Evolutionary conservation across 2,113 vertebrate species (phyloP).

Genomic region (Corvus cornix): DNA sequence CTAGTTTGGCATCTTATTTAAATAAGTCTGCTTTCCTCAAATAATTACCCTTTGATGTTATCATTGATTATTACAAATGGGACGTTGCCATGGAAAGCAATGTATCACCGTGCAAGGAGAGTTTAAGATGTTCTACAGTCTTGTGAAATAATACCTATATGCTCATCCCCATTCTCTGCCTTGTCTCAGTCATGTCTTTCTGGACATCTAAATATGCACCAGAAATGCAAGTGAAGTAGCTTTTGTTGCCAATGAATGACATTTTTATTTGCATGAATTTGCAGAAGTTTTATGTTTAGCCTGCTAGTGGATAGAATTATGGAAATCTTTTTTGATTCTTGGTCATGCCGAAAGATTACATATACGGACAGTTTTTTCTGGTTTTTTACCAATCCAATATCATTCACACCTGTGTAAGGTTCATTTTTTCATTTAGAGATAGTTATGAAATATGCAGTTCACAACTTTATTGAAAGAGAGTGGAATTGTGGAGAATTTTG

Average conservation of each 20-base stretch:
- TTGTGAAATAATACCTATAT: background rate
- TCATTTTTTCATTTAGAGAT: background rate
- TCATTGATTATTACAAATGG: background rate
- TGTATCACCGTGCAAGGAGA: background rate
- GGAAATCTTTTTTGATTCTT: background rate
- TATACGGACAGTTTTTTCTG: rapidly evolving
- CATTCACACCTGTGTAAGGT: background rate
- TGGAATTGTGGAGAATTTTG: background rate
- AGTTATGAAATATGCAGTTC: background rate
- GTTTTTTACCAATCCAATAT: background rate
- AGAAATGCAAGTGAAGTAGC: background rate
- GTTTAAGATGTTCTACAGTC: background rate
- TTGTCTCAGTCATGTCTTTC: background rate
- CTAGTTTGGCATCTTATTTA: background rate
- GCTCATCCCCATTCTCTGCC: background rate
- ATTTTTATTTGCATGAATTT: background rate
- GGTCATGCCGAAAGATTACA: background rate
- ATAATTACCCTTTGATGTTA: background rate
- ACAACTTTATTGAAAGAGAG: background rate
- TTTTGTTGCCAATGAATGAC: background rate
- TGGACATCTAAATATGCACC: background rate
- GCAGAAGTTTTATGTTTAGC: background rate
- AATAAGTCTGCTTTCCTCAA: background rate
- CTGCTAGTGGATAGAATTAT: background rate
- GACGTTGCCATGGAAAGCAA: background rate